A percentile compares a stretch with the other conserved stretches of the same genome.
Conservation (phyloP, 2,888 invertebrate species). For the Drosophila setosimentum region DNA sequence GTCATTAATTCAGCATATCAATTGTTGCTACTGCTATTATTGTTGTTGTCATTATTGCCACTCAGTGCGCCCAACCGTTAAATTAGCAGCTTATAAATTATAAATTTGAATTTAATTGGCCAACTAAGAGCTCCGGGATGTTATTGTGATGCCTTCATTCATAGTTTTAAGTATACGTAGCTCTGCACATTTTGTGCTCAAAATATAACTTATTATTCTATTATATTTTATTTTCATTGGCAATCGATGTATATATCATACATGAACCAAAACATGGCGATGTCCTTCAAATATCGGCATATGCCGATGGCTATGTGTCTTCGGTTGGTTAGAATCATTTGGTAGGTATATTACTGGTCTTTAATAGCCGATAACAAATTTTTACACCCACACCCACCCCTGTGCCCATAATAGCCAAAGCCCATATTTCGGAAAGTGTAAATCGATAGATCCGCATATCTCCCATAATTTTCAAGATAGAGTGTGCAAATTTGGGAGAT, state of each 20-base stretch:
- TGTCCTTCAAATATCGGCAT: no score
- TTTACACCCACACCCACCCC: no score
- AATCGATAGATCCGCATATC: no score
- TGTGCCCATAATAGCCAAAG: no score
- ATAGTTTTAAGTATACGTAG: constrained; percentile 13
- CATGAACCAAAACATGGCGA: background rate
- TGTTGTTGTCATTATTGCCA: constrained; percentile 36
- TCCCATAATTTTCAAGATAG: no score
- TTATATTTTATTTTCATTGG: background rate
- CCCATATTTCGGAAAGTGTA: no score
- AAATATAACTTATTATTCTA: background rate
- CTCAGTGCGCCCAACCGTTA: constrained; percentile 65
- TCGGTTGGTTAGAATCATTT: no score
- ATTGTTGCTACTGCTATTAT: constrained; percentile 32
- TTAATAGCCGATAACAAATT: no score
- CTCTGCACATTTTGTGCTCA: background rate
- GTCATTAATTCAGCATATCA: constrained; percentile 73
- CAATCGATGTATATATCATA: background rate
- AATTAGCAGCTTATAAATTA: constrained; percentile 79
- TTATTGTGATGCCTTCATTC: constrained; percentile 19
- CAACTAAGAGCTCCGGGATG: constrained; percentile 46
- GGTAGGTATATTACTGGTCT: no score
- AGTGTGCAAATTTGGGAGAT: no score
- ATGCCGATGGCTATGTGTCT: no score
- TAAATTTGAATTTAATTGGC: constrained; percentile 73